Percentiles rank a stretch among this genome's conserved stretches.
phyloP scores from a whole-genome alignment of 2,888 invertebrate species.

The Coecobrya sp. region DNA sequence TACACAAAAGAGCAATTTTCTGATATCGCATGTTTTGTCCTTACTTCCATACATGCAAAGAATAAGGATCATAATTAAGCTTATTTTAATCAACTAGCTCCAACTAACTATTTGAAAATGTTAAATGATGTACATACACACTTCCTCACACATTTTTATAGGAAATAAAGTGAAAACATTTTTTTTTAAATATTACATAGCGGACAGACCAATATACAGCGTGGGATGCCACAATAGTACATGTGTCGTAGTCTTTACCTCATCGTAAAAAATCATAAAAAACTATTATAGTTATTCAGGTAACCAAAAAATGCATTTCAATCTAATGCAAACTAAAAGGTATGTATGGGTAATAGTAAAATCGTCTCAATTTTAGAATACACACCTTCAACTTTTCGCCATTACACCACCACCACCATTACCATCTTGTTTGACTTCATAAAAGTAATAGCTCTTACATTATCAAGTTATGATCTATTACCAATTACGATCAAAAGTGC shows the following conservation, averaged over 20 bases:
- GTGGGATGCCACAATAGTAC: slow-evolving; percentile 48
- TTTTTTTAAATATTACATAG: slow-evolving; percentile 3
- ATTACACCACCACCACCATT: slow-evolving; percentile 11
- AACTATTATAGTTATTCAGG: slow-evolving; percentile 16
- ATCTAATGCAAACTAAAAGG: neutral
- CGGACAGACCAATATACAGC: slow-evolving; percentile 6
- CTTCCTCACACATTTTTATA: neutral
- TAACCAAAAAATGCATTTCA: neutral
- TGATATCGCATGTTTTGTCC: neutral
- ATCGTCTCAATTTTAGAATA: slow-evolving; percentile 17
- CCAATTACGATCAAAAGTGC: slow-evolving; percentile 38
- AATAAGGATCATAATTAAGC: slow-evolving; percentile 10
- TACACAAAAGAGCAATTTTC: neutral
- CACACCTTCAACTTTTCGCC: slow-evolving; percentile 33
- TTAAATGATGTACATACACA: neutral
- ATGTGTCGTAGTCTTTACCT: slow-evolving; percentile 5
- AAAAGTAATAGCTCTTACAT: slow-evolving; percentile 22
- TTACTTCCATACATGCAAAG: neutral
- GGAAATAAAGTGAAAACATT: slow-evolving; percentile 37
- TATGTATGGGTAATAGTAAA: neutral
- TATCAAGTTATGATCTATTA: slow-evolving; percentile 47
- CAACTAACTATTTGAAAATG: neutral
- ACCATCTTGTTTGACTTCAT: slow-evolving; percentile 1
- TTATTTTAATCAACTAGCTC: slow-evolving; percentile 1
- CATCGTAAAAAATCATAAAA: neutral